Evolutionary conservation across 92 coral and sea anemone genomes (phyloP), one percentile per base, ranked within the genome.

Genomic region (Actinernus sp.): DNA sequence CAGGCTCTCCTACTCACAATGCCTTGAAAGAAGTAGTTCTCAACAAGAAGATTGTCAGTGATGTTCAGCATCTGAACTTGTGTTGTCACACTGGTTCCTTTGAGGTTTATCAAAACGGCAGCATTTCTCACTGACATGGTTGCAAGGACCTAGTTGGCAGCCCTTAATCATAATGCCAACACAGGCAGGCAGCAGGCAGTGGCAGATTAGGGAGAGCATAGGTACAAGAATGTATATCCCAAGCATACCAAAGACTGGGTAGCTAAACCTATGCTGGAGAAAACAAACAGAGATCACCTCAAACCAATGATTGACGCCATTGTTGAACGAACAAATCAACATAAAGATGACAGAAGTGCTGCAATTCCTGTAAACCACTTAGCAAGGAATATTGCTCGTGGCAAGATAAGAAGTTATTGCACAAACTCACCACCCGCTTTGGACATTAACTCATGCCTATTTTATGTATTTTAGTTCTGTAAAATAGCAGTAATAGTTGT

Each of bases 121-220:
- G 51, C 84, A 78, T 69, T 58, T 78, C 49, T 78, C 71, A 68
- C 57, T n/a, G 85, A 77, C 45, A 68, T 68, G 85, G 45, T 78
- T 21, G 85, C 85, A 48, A 75, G 78, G 18, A 68, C 85, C 45
- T 58, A 78, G 61, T 41, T 78, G 29, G 78, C 85, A 58, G 78
- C 78, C 38, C 78, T 78, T 38, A 57, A 76, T 20, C 77, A 78
- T 71, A 78, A 78, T 23, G 72, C 78, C 12, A 78, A 78, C 57
- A 68, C 71, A 14, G 60, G 78, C 49, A 57, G 85, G 31, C 34
- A 68, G 36, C 78, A 78, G 31, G 84, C 84, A 18, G 31, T 53
- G 9, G 55, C 70, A 29, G 44, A 76, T 28, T 47, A n/a, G 39
- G 77, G 71, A 31, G 65, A 78, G 20, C 55, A 29, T 38, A 16